A percentile compares a stretch with the other conserved stretches of the same genome.
Evolutionary conservation across 2,113 vertebrate species (phyloP).

Genomic region (Catharus bicknelli): DNA sequence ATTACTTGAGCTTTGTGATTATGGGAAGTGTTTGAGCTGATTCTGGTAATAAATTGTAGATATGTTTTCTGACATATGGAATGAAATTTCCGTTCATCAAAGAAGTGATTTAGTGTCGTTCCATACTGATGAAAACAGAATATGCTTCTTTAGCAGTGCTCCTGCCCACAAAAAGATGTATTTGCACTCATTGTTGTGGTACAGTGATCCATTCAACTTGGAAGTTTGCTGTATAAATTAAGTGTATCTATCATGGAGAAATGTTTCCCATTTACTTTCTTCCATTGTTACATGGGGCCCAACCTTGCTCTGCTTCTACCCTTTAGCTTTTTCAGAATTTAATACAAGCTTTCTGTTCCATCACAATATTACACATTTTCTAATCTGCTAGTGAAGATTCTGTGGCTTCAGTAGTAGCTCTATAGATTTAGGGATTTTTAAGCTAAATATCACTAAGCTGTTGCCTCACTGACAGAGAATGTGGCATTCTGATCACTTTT

Average conservation of each 20-base stretch:
- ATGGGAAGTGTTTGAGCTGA: constrained; percentile 32
- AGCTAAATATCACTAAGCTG: neutral
- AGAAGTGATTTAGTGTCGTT: constrained; percentile 73
- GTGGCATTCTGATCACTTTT: constrained; percentile 45
- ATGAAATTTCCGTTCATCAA: constrained; percentile 68
- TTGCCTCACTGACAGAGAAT: constrained; percentile 65
- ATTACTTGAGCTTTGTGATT: constrained; percentile 51
- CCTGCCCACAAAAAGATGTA: constrained; percentile 4
- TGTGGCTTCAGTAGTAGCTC: constrained; percentile 12
- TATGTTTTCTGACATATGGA: constrained; percentile 68
- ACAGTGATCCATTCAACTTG: constrained; percentile 19
- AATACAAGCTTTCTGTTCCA: neutral
- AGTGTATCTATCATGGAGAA: constrained; percentile 32
- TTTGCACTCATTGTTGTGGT: constrained; percentile 28
- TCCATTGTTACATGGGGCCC: neutral
- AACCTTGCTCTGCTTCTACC: constrained; percentile 26
- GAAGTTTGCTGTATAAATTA: constrained; percentile 18
- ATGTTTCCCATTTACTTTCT: constrained; percentile 12
- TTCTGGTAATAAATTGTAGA: constrained; percentile 51
- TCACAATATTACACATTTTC: neutral
- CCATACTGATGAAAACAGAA: constrained; percentile 62
- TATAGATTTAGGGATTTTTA: neutral
- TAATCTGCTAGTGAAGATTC: neutral
- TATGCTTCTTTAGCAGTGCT: constrained; percentile 6
- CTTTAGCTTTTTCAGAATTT: neutral